phyloP scores from a whole-genome alignment of 2,888 invertebrate species.

The Dorcus hopei region DNA sequence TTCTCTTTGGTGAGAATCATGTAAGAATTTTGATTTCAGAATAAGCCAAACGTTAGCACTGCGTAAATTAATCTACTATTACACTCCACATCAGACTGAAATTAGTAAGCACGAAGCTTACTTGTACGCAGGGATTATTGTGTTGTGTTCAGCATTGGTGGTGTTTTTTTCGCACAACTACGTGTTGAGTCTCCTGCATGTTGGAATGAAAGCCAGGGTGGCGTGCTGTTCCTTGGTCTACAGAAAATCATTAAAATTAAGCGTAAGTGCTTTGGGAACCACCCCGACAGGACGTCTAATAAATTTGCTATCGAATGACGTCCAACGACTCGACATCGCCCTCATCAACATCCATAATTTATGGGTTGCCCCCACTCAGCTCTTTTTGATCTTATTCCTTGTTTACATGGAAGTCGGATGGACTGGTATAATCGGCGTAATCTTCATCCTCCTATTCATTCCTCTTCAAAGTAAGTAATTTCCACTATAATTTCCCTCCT shows the following conservation, averaged over 20 bases:
- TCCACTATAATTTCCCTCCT: constrained; percentile 29
- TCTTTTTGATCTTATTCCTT: constrained; percentile 67
- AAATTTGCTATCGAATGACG: constrained; percentile 74
- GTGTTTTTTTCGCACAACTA: constrained; percentile 69
- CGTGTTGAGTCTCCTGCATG: constrained; percentile 77
- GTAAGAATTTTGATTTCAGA: constrained; percentile 15
- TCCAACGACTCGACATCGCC: constrained; percentile 79
- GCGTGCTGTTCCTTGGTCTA: constrained; percentile 81
- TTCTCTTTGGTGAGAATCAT: background rate
- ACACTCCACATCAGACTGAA: constrained; percentile 50
- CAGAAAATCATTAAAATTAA: constrained; percentile 65
- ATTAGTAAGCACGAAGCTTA: constrained; percentile 60
- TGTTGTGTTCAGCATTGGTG: constrained; percentile 67
- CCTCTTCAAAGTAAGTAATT: constrained; percentile 49
- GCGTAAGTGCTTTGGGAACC: constrained; percentile 78
- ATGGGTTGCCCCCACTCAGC: constrained; percentile 76
- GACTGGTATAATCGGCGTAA: constrained; percentile 55
- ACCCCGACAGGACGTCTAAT: constrained; percentile 67
- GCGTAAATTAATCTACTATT: constrained; percentile 45
- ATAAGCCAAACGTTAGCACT: constrained; percentile 24
- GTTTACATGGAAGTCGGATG: constrained; percentile 59
- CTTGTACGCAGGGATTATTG: constrained; percentile 70
- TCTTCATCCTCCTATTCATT: constrained; percentile 50
- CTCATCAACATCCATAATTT: constrained; percentile 76
- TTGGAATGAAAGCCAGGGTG: constrained; percentile 81